Conservation (phyloP, 2,888 invertebrate species). For the Thysanoteuthis rhombus region DNA sequence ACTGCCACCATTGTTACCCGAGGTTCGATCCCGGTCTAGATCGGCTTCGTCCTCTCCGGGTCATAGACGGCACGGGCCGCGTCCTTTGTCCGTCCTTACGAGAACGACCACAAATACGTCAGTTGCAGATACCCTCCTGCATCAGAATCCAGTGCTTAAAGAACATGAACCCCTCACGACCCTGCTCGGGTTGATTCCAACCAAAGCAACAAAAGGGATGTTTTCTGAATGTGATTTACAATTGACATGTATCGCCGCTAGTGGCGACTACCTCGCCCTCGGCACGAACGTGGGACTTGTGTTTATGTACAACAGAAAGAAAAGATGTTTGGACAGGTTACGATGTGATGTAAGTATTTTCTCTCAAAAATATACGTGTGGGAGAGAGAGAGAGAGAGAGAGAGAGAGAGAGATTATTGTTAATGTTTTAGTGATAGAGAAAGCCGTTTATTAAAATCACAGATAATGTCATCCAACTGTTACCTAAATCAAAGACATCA, state of each 20-base stretch:
- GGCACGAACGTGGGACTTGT: slow-evolving; percentile 87
- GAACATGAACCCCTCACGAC: slow-evolving; percentile 52
- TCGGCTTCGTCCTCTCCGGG: slow-evolving; percentile 20
- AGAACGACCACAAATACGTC: slow-evolving; percentile 20
- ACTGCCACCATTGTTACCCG: background rate
- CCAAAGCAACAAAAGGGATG: slow-evolving; percentile 57
- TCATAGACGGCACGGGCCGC: background rate
- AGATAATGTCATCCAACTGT: too few relatives aligned
- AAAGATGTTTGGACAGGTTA: slow-evolving; percentile 76
- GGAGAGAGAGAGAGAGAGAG: background rate
- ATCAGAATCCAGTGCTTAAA: slow-evolving; percentile 34
- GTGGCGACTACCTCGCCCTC: slow-evolving; percentile 82
- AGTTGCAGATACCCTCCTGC: background rate
- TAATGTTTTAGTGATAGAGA: too few relatives aligned
- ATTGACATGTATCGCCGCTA: slow-evolving; percentile 82
- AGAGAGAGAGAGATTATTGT: too few relatives aligned
- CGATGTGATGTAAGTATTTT: slow-evolving; percentile 78
- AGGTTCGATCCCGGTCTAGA: background rate
- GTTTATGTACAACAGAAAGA: slow-evolving; percentile 86
- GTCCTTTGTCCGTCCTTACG: background rate
- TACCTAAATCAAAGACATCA: too few relatives aligned
- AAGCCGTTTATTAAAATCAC: too few relatives aligned
- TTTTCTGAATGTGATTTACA: slow-evolving; percentile 53
- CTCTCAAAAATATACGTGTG: too few relatives aligned
- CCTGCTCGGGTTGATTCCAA: slow-evolving; percentile 56